Percentiles rank a stretch among this genome's conserved stretches.
phyloP scores from a whole-genome alignment of 2,113 vertebrate species.

The Deroptyus accipitrinus region DNA sequence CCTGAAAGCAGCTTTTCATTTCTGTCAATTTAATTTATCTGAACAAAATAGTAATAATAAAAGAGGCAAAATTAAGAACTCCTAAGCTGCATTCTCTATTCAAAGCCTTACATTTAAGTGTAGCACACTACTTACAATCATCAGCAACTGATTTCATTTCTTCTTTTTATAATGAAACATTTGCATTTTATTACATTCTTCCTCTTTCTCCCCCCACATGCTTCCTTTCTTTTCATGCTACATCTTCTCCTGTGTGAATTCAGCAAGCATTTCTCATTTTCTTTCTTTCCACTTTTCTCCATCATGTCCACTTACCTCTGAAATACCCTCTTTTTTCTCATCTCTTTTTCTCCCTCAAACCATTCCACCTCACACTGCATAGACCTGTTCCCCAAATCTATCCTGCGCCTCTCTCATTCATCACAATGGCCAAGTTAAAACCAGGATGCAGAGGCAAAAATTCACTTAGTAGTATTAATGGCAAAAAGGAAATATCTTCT shows the following conservation, averaged over 20 bases:
- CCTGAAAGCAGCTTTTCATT: neutral
- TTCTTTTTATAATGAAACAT: neutral
- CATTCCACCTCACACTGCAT: neutral
- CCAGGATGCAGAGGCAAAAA: neutral
- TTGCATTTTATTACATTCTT: neutral
- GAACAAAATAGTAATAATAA: neutral
- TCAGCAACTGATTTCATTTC: neutral
- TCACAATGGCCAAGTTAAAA: neutral
- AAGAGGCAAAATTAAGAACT: neutral
- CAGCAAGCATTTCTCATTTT: neutral
- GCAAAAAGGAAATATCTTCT: neutral
- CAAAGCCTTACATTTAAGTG: neutral
- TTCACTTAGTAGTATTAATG: rapidly evolving
- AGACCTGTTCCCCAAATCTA: neutral
- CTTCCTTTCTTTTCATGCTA: neutral
- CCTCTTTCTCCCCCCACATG: neutral
- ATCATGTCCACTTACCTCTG: neutral
- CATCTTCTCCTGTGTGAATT: neutral
- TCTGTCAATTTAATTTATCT: neutral
- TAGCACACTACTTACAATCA: neutral
- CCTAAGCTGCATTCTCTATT: neutral
- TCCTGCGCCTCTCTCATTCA: neutral
- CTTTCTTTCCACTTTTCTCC: neutral
- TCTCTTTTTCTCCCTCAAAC: neutral
- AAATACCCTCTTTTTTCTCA: neutral